Evolutionary conservation across 1,140 invertebrate genomes (phyloP), one percentile per base, ranked within the genome.

Genomic region (Psilanteris sp.): DNA sequence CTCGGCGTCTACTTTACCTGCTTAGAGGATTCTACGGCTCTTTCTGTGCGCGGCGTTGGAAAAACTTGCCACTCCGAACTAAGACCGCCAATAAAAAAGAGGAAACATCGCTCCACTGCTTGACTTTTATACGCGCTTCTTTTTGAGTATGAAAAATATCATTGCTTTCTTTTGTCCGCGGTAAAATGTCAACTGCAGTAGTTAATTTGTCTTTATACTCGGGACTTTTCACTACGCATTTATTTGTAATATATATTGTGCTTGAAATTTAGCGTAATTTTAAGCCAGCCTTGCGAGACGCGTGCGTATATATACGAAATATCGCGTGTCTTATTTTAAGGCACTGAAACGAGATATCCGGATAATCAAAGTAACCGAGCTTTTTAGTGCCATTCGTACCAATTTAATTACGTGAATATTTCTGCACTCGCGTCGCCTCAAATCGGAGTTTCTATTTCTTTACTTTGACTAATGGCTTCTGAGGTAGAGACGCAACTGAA

Each of bases 41-140:
- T 71, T 59, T 66, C 14, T 59, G 59, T 43, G 43, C 52, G 44
- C 36, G 24, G 50, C 48, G 7, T 24, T 61, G 57, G 41, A 67
- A 77, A 68, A 77, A 77, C 67, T 77, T 77, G 74, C 74, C 55
- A 71, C 67, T 67, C 54, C 16, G 61, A 71, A 61, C 46, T 67
- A 77, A 77, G 67, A 64, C 54, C 73, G 15, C 57, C 66, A 46
- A 71, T 72, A 77, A 77, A 72, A 77, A 71, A 41, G 74, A 67
- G 74, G 67, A 77, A 77, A 37, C 74, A 48, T 62, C 41, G 48
- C 27, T 29, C 62, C 64, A 55, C 10, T 41, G 55, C 67, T 67
- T 72, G 67, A 64, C 67, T 77, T 77, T 77, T 71, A 67, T 62
- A 36, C 48, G 36, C 43, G 26, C 61, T 71, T 66, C 59, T 67